Conservation (phyloP, 2,113 vertebrate species). For the Oncorhynchus clarkii region DNA sequence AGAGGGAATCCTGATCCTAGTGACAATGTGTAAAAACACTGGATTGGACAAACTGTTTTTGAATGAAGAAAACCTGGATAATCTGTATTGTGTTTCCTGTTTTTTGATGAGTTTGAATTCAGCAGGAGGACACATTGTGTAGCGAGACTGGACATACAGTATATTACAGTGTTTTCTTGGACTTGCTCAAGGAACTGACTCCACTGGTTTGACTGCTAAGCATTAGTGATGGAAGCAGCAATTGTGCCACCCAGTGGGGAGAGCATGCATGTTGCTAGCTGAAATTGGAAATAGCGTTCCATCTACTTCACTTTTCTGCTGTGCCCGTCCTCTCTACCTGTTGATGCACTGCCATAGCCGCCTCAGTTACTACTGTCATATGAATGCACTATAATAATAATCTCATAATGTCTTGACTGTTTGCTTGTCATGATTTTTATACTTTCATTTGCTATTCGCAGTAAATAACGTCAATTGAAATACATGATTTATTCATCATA, state of each 20-base stretch:
- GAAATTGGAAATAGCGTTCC: neutral
- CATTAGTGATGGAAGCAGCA: slow-evolving; percentile 9
- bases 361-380: neutral
- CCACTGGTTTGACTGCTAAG: neutral
- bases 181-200: neutral
- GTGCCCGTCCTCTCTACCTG: neutral
- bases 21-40: slow-evolving; percentile 7
- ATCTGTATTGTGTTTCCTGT: neutral
- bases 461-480: too few species aligned
- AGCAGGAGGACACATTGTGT: too few species aligned
- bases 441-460: too few species aligned
- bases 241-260: slow-evolving; percentile 40
- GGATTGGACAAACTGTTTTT: slow-evolving; percentile 13
- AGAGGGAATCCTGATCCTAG: slow-evolving; percentile 22
- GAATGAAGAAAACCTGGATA: neutral
- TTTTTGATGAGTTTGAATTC: too few species aligned
- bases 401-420: neutral
- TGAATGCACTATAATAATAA: neutral
- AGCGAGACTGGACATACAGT: too few species aligned
- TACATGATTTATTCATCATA: too few species aligned
- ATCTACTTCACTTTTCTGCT: neutral
- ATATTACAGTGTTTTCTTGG: too few species aligned
- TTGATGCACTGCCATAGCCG: neutral
- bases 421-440: neutral
- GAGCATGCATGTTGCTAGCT: neutral